Base-by-base conservation (phyloP, 2,113 vertebrate species). In the Archilochus colubris region DNA sequence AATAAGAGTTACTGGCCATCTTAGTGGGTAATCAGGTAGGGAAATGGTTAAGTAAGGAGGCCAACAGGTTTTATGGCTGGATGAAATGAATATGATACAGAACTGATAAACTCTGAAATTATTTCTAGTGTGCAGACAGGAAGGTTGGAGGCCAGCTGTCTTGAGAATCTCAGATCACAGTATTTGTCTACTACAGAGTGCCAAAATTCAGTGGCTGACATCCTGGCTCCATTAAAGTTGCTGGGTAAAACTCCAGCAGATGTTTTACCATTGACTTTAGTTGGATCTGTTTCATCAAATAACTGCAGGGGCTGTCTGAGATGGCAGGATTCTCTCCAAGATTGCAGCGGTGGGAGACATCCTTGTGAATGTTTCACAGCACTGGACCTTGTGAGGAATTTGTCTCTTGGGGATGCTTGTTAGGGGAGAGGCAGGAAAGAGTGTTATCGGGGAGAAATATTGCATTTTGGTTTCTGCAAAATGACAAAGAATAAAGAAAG, bases 171-270 rank as follows among this genome's bases (percentile, higher is more conserved):
- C 91, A 64, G 64, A 91, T 96, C 95, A 95, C 89, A 95, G 70
- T 95, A 95, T 95, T 95, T 93, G 93, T 95, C 94, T 96, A 31
- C 85, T 88, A 33, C 76, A 68, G 87, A 95, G 94, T 94, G 91
- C 95, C 94, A 96, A 95, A 95, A 94, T 91, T 95, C 82, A 95
- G 93, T 88, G 95, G 94, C 88, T 96, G 94, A 97, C 79, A 83
- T 95, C 88, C 96, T 96, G 93, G 79, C 91, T 95, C 88, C 85
- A 90, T 96, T 95, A 89, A 96, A 95, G 93, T 86, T 86, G 30
- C 93, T 95, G 91, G 91, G 91, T 96, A 96, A 91, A 96, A 91
- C 95, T 96, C 94, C 92, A 96, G 73, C 96, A 96, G 96, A 96
- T 95, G 95, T 97, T 97, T 95, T 86, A 90, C 89, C 94, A 88